A percentile compares a stretch with the other conserved stretches of the same genome.
These are phyloP conservation scores for Percopsis omiscomaycus DNA, from an alignment of 2,797 vertebrate genomes.

Conservation along the genomic window DNA sequence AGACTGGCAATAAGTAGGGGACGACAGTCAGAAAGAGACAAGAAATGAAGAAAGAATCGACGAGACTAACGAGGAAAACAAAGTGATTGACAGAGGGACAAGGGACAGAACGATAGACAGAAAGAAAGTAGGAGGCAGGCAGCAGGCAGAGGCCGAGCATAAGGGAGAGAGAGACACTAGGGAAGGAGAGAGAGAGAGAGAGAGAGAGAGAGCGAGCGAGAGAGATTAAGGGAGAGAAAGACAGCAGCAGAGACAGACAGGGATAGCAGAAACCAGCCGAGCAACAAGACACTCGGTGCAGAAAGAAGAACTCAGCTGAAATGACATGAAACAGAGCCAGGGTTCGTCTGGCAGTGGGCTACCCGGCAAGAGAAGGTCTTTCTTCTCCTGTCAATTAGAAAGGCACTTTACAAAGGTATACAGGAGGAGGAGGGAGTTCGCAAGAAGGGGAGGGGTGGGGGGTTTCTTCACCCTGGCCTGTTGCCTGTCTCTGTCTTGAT, in stretches of 20 bases:
- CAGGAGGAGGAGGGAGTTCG: conserved; percentile 27
- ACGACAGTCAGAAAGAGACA: background rate
- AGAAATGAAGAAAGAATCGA: too few species aligned
- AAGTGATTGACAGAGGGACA: background rate
- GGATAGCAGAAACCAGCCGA: background rate
- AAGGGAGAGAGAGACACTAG: background rate
- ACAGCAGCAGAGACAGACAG: background rate
- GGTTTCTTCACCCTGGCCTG: conserved; percentile 44
- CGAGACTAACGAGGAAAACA: conserved; percentile 1
- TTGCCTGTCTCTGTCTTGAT: conserved; percentile 42
- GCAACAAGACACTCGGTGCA: conserved; percentile 53
- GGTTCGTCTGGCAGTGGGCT: conserved; percentile 28
- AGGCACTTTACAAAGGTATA: conserved; percentile 48
- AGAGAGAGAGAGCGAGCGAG: conserved; percentile 13
- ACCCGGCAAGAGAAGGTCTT: conserved; percentile 29
- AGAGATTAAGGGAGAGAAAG: background rate
- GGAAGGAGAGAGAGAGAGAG: conserved; percentile 10
- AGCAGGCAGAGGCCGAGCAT: background rate
- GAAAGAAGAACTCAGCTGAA: conserved; percentile 31
- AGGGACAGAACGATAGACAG: background rate
- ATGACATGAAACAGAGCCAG: conserved; percentile 58
- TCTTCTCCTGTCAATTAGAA: conserved; percentile 66
- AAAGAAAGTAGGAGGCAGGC: background rate
- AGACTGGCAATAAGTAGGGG: conserved; percentile 32
- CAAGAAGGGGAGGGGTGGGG: conserved; percentile 41